Conservation (phyloP, 2,113 vertebrate genomes). For the Datnioides undecimradiatus region DNA sequence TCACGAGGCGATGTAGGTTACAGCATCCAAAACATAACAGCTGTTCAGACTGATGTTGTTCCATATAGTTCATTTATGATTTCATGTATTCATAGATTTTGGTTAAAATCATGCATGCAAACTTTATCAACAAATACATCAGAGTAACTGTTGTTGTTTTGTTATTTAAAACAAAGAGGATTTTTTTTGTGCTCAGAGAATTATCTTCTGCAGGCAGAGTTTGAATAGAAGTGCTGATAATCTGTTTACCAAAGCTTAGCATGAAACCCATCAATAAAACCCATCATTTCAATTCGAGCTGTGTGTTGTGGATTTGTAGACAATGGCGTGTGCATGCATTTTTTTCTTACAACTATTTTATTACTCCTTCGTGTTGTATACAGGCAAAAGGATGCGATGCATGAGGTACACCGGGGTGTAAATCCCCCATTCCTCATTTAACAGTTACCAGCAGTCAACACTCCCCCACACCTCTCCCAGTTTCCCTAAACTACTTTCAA, state of each 20-base stretch:
- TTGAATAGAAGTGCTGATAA: constrained; percentile 21
- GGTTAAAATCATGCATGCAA: constrained; percentile 5
- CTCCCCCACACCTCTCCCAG: background rate
- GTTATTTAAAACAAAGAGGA: constrained; percentile 10
- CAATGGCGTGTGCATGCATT: background rate
- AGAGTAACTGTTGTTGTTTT: background rate
- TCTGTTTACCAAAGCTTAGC: constrained; percentile 15
- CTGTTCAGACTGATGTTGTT: background rate
- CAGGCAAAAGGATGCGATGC: background rate
- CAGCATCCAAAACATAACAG: background rate
- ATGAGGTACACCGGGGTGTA: background rate
- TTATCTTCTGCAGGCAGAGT: constrained; percentile 11
- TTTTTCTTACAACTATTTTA: background rate
- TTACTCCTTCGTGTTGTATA: background rate
- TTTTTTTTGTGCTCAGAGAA: constrained; percentile 1
- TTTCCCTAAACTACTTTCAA: constrained; percentile 7
- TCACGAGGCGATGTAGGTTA: background rate
- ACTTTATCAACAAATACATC: background rate
- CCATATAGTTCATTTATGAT: background rate
- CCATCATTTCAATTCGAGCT: constrained; percentile 9
- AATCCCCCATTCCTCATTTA: background rate
- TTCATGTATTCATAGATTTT: background rate
- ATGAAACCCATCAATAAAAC: constrained; percentile 11
- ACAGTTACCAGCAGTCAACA: background rate
- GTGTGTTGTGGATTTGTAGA: background rate